Conservation (phyloP, 2,797 vertebrate species). For the Mionectes olivaceus region DNA sequence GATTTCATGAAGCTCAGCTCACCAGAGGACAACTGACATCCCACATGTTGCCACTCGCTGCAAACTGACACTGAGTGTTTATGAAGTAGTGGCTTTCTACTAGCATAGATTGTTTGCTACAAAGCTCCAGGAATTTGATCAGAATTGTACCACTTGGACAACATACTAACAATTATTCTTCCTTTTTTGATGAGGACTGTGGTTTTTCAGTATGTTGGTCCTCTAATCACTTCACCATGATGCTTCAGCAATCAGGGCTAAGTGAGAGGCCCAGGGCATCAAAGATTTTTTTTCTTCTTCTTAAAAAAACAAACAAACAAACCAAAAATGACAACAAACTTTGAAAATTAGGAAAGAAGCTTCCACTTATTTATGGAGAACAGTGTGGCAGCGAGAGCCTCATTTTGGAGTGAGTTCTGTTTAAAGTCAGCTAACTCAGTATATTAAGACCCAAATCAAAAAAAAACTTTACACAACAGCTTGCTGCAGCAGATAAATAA, state of each 20-base stretch:
- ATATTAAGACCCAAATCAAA: neutral
- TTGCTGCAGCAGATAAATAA: neutral
- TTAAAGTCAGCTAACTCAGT: neutral
- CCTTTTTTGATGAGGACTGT: neutral
- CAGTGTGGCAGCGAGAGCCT: neutral
- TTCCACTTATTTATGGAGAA: neutral
- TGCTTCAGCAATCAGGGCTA: neutral
- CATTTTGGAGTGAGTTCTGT: neutral
- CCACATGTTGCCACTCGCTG: fast-evolving
- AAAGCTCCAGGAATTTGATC: neutral
- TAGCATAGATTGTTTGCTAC: neutral
- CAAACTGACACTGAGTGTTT: neutral
- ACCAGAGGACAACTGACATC: neutral
- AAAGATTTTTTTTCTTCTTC: neutral
- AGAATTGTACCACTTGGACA: neutral
- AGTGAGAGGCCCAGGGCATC: neutral
- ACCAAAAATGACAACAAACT: too few relatives aligned
- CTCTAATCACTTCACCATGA: neutral
- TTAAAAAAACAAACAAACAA: neutral
- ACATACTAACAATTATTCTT: neutral
- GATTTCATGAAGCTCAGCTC: neutral
- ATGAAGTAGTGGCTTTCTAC: neutral
- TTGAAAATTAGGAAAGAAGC: neutral
- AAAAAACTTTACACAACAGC: neutral
- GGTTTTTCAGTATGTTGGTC: neutral